A percentile compares a stretch with the other conserved stretches of the same genome.
Evolutionary conservation across 2,797 vertebrate genomes (phyloP).

Genomic region (Enteromius trimaculatus): DNA sequence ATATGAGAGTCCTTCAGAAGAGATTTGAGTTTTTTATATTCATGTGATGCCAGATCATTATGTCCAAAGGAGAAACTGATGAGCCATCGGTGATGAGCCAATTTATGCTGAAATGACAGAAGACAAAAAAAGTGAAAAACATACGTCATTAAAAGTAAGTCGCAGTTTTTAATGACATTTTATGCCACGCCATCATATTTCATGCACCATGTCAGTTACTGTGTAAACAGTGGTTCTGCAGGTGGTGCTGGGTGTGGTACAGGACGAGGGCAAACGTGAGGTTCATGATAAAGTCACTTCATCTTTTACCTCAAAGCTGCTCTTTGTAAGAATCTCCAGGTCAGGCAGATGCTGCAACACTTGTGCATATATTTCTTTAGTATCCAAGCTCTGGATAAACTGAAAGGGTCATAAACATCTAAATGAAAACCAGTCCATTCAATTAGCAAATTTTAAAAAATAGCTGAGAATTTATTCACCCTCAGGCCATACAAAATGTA

Average conservation of each 20-base stretch:
- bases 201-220: neutral
- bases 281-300: neutral
- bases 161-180: neutral
- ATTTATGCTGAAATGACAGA: slow-evolving; percentile 75
- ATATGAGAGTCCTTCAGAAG: slow-evolving; percentile 88
- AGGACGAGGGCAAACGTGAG: slow-evolving; percentile 19
- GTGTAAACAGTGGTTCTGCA: slow-evolving; percentile 26
- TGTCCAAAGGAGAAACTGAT: slow-evolving; percentile 90
- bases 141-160: neutral
- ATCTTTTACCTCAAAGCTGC: slow-evolving; percentile 57
- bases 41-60: slow-evolving; percentile 72
- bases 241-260: slow-evolving; percentile 4
- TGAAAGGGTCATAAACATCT: slow-evolving; percentile 60
- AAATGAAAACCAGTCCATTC: neutral
- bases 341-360: slow-evolving; percentile 88
- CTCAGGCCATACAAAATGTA: neutral
- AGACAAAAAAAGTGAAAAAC: neutral
- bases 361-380: slow-evolving; percentile 90
- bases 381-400: slow-evolving; percentile 91
- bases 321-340: slow-evolving; percentile 83
- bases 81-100: slow-evolving; percentile 92
- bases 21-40: slow-evolving; percentile 91
- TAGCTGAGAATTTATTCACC: neutral
- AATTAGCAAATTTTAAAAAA: neutral
- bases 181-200: neutral